phyloP scores from a whole-genome alignment of 2,113 vertebrate species.

The human region DNA sequence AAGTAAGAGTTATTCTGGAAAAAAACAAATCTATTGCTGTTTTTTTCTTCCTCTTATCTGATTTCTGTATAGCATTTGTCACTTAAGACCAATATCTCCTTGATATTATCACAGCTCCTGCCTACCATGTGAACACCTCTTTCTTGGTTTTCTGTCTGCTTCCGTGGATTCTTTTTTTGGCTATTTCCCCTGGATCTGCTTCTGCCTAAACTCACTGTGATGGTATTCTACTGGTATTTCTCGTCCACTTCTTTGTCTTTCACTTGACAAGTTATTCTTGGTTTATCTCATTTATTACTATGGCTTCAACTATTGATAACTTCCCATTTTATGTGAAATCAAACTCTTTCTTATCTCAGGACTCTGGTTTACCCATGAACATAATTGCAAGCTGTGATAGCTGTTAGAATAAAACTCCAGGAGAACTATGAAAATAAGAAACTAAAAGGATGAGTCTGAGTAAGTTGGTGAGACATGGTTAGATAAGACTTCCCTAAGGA shows the following conservation, averaged over 20 bases:
- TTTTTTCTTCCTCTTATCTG: background rate
- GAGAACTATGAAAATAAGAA: background rate
- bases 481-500: background rate
- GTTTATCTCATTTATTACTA: background rate
- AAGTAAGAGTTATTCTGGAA: background rate
- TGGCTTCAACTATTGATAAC: background rate
- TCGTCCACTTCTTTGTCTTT: background rate
- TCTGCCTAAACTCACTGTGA: background rate
- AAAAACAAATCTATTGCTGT: background rate
- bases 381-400: background rate
- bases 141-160: background rate
- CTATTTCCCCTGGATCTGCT: background rate
- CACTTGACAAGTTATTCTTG: background rate
- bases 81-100: background rate
- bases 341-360: background rate
- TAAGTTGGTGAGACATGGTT: background rate
- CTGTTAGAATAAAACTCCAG: background rate
- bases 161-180: background rate
- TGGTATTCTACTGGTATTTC: background rate
- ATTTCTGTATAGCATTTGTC: background rate
- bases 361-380: background rate
- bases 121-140: background rate
- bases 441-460: background rate
- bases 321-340: background rate
- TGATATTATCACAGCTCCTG: background rate